Evolutionary conservation across 2,113 vertebrate species (phyloP).

Genomic region (Paracanthobrama guichenoti): DNA sequence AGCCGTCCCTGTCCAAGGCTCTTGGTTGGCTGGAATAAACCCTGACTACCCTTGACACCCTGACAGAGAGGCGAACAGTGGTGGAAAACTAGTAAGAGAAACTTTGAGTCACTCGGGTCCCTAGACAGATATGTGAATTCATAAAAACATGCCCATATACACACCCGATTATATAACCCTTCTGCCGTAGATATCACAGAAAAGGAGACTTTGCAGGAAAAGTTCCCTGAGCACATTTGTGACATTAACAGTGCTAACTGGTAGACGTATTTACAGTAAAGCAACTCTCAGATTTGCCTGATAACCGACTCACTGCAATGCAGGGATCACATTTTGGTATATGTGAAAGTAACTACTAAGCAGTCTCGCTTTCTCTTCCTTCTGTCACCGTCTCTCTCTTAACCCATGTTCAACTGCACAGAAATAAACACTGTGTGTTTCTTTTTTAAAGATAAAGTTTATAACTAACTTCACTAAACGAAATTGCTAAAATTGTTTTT

Average conservation of each 20-base stretch:
- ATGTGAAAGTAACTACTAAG: slow-evolving; percentile 46
- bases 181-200: background rate
- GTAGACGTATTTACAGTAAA: background rate
- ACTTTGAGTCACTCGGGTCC: slow-evolving; percentile 52
- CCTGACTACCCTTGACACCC: slow-evolving; percentile 64
- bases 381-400: slow-evolving; percentile 10
- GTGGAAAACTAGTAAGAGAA: slow-evolving; percentile 32
- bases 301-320: slow-evolving; percentile 38
- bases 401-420: slow-evolving; percentile 19
- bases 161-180: background rate
- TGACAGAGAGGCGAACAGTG: slow-evolving; percentile 47
- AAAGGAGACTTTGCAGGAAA: background rate
- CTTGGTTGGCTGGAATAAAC: slow-evolving; percentile 57
- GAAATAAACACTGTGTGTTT: background rate
- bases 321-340: slow-evolving; percentile 46
- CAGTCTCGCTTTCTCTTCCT: slow-evolving; percentile 16
- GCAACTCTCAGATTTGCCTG: slow-evolving; percentile 17
- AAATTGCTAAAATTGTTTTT: background rate
- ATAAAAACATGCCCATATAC: slow-evolving; percentile 22
- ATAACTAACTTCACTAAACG: background rate
- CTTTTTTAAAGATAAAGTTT: background rate
- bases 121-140: slow-evolving; percentile 54
- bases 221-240: slow-evolving; percentile 12
- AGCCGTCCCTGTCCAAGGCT: slow-evolving; percentile 59
- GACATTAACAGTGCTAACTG: slow-evolving; percentile 40